Percentiles rank a stretch among this genome's conserved stretches.
Evolutionary conservation across 2,797 vertebrate species (phyloP).

Genomic region (Lindbergichthys nudifrons): DNA sequence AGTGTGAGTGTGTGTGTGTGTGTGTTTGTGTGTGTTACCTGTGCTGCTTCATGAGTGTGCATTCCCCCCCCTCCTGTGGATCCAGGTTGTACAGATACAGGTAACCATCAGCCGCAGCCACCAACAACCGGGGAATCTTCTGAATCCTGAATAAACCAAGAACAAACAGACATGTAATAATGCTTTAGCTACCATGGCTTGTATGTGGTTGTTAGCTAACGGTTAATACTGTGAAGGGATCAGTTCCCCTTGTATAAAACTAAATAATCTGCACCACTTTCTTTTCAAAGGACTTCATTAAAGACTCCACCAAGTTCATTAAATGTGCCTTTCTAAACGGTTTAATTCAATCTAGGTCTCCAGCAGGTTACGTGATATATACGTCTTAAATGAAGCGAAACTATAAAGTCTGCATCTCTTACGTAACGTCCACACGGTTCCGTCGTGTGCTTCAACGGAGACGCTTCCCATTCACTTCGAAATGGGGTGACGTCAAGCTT

Average conservation of each 20-base stretch:
- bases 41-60: slow-evolving; percentile 98
- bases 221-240: background rate
- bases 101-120: slow-evolving; percentile 96
- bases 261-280: background rate
- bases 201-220: background rate
- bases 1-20: slow-evolving; percentile 4
- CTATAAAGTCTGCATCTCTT: background rate
- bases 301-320: background rate
- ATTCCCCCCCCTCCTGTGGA: slow-evolving; percentile 97
- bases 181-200: background rate
- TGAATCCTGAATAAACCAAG: slow-evolving; percentile 88
- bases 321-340: background rate
- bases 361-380: background rate
- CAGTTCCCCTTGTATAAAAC: background rate
- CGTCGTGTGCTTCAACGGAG: too few relatives aligned
- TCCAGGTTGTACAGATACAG: slow-evolving; percentile 98
- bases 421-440: too few relatives aligned
- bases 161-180: background rate
- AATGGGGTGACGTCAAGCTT: too few relatives aligned
- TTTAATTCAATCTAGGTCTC: too few relatives aligned
- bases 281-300: background rate
- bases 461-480: too few relatives aligned
- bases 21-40: slow-evolving; percentile 84
- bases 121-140: slow-evolving; percentile 95
- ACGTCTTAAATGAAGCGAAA: background rate